Base-by-base conservation (phyloP, 2,797 vertebrate species). In the Coregonus ussuriensis region DNA sequence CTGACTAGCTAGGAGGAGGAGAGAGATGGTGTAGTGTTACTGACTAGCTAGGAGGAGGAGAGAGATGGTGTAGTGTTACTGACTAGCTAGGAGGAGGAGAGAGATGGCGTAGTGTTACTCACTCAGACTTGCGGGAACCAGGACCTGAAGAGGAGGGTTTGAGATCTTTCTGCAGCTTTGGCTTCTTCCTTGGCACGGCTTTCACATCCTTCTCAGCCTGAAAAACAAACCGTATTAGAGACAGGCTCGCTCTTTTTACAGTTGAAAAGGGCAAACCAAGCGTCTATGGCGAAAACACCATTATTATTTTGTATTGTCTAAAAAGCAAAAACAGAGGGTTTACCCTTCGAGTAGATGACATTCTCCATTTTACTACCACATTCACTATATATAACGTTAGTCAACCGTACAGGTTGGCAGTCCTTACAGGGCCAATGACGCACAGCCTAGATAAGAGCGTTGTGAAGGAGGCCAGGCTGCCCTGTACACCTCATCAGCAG, bases 111-210 rank as follows among this genome's bases (percentile, higher is more conserved):
- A 0, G 71, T 5, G 73, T 15, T 79, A 97, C 97, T 93, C 90
- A 99, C 98, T 95, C 94, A 68, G 82, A 62, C 91, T 93, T 96
- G 81, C 59, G 74, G 75, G 91, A 88, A 71, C 91, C 89, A 31
- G 85, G 86, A 82, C 83, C 75, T 75, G 92, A 93, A 70, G 90
- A 86, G 3, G 90, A 80, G 0, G 76, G 79, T 83, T 94, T 95
- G 67, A 70, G 53, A 75, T 93, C 93, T 81, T 95, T 95, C 77
- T 94, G 94, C 82, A 93, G 81, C 85, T 90, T 96, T 1, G 52
- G 88, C 89, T 94, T 98, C 93, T 98, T 99, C 84, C 81, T 93
- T 21, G 93, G 92, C 67, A 75, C 80, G 71, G 86, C 83, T 85
- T 91, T 93, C 78, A 90, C 91, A 41, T 84, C 82, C 75, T 90